Base-by-base conservation (phyloP, 2,113 vertebrate species). In the Penelope pileata region DNA sequence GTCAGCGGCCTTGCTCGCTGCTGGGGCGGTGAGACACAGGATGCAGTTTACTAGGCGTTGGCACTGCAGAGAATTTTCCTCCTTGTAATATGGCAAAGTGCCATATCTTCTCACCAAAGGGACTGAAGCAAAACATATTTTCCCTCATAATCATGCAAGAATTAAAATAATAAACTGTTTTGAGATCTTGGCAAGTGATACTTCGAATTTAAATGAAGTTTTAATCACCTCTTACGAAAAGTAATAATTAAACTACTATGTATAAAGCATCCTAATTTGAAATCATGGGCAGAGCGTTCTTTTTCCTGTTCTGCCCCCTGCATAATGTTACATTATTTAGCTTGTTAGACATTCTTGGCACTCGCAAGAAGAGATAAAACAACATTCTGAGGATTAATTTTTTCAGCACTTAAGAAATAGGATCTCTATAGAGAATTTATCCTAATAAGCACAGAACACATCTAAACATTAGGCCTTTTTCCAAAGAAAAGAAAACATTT, bases 81-180 rank as follows among this genome's bases (percentile, higher is more conserved):
- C 22, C 74, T 75, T 53, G 45, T 47, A 47, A 79, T 22, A n/a
- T 86, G 86, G 90, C 73, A 68, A 34, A 81, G 40, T 45, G 79
- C 94, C 83, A 15, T 56, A 72, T 78, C 58, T 67, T 24, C 64
- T 90, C 85, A 89, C 68, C 56, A 86, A 88, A 91, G 43, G 75
- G 40, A 58, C 6, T 56, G 62, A 84, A 96, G 93, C 63, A 96
- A 97, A 97, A 91, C 74, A 19, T 89, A 53, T 45, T 91, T 95
- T 95, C 48, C 68, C 59, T 88, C 60, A 24, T 90, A 74, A 63
- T 88, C 91, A 56, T 23, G 30, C 60, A 90, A 90, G 72, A 89
- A 72, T 78, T 83, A 92, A 94, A 94, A 78, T 66, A 92, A 75
- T 77, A 89, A 92, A 66, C 92, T 67, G 32, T 50, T 91, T 59